Evolutionary conservation across 2,797 vertebrate genomes (phyloP), one percentile per base, ranked within the genome.

Genomic region (Dicrostonyx torquatus): DNA sequence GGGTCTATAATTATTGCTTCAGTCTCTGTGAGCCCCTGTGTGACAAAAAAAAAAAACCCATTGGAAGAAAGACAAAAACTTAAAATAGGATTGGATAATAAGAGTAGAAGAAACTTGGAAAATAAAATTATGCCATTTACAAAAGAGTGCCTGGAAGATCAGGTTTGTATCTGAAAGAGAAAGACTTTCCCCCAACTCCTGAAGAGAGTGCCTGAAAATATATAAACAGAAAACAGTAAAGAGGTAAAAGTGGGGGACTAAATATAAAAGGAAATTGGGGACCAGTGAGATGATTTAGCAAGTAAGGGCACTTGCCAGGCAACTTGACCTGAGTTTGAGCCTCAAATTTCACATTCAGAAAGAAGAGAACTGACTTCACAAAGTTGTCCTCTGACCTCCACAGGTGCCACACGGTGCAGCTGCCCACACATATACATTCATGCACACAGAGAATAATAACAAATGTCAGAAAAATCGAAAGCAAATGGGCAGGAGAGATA

Each of bases 221-320:
- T 64, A 53, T 1, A 12, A 37, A 97, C 90, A 45, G 79, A 83
- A 66, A 72, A 50, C 62, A 64, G 37, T 31, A 34, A 68, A n/a
- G 17, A n/a, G 66, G 70, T 24, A 0, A 15, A 11, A 43, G 55
- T 6, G 55, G 20, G 55, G 6, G 6, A n/a, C 1, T 96, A 90
- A 92, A 62, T 68, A 29, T 82, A 75, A 93, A 84, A 94, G 17
- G 2, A 92, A 95, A 79, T 87, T 85, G 26, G 26, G 45, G 29
- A 4, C 14, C 75, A 76, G 26, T 8, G 7, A 31, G 14, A 48
- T 13, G 10, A 24, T 11, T 72, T 72, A 37, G 18, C 34, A 72
- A 6, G 20, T 40, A 13, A 70, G 70, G 20, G 37, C 22, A 24
- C 70, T 73, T 73, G 70, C 37, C 37, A 40, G 13, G 20, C 10